Percentiles rank a stretch among this genome's conserved stretches.
phyloP scores from a whole-genome alignment of 2,797 vertebrate genomes.

The Diplodus puntazzo region DNA sequence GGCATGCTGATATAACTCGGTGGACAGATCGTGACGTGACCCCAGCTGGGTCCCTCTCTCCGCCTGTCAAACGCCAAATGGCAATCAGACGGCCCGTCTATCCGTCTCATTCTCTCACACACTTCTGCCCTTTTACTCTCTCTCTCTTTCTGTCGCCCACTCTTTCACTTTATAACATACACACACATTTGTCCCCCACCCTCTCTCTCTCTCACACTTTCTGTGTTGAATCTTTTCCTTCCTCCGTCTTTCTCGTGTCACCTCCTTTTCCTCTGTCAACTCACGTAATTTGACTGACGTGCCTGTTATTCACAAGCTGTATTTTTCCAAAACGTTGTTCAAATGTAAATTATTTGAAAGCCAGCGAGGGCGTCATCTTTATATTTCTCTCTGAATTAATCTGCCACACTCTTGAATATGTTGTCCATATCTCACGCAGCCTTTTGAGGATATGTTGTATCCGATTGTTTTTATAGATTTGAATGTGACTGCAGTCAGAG shows the following conservation, averaged over 20 bases:
- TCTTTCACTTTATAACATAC: slow-evolving; percentile 20
- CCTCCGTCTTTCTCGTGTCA: background rate
- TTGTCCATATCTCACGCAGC: background rate
- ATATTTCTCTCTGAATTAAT: background rate
- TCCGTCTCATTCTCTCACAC: slow-evolving; percentile 53
- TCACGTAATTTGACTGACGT: slow-evolving; percentile 15
- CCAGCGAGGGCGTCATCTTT: background rate
- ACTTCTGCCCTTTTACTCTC: slow-evolving; percentile 32
- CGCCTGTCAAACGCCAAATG: slow-evolving; percentile 65
- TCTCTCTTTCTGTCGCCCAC: background rate
- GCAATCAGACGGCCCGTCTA: slow-evolving; percentile 63
- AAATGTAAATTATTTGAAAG: slow-evolving; percentile 5
- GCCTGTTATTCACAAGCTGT: slow-evolving; percentile 16
- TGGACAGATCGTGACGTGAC: slow-evolving; percentile 50
- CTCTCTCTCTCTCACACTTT: slow-evolving; percentile 11
- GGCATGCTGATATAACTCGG: slow-evolving; percentile 34
- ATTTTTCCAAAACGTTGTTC: slow-evolving; percentile 19
- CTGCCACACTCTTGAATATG: slow-evolving; percentile 17
- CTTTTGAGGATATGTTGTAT: background rate
- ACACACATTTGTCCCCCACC: slow-evolving; percentile 1
- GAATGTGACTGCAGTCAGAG: background rate
- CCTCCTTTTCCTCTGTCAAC: background rate
- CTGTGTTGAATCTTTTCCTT: too few species aligned
- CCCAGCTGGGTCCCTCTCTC: slow-evolving; percentile 40
- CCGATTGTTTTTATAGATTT: background rate